phyloP scores from a whole-genome alignment of 1,140 invertebrate genomes.

The Bradynema listronoti region DNA sequence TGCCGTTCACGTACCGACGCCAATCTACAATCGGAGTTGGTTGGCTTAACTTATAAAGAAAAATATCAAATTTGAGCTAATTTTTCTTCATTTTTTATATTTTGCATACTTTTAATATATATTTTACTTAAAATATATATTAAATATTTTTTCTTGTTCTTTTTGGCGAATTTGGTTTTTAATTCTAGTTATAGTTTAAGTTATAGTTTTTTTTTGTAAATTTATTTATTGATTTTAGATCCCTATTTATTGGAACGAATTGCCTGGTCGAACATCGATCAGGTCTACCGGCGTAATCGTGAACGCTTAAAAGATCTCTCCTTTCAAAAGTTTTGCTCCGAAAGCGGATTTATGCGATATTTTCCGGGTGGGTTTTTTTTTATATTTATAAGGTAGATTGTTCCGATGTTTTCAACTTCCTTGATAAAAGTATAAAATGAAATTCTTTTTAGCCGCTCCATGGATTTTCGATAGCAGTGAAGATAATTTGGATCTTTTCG shows the following conservation, averaged over 20 bases:
- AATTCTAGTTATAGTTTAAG: too few relatives aligned
- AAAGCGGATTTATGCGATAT: constrained; percentile 56
- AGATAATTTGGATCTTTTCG: constrained; percentile 50
- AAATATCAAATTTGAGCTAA: constrained; percentile 12
- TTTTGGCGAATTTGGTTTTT: too few relatives aligned
- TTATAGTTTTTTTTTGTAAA: constrained; percentile 10
- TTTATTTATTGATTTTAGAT: constrained; percentile 34
- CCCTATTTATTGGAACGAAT: constrained; percentile 48
- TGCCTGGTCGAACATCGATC: constrained; percentile 56
- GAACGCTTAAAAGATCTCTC: constrained; percentile 53
- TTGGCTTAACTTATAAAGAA: too few relatives aligned
- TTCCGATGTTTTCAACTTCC: neutral
- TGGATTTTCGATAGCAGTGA: constrained; percentile 51
- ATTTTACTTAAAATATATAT: constrained; percentile 7
- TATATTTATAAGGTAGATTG: neutral
- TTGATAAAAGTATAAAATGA: constrained; percentile 11
- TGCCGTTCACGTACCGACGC: constrained; percentile 56
- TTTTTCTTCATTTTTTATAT: constrained; percentile 1
- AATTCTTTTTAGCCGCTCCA: constrained; percentile 40
- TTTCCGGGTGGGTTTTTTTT: constrained; percentile 36
- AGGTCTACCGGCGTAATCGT: constrained; percentile 52
- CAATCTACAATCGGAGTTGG: constrained; percentile 56
- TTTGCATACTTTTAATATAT: constrained; percentile 14
- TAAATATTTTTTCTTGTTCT: too few relatives aligned
- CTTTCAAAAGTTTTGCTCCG: constrained; percentile 57